Conservation (phyloP, 2,113 vertebrate genomes). For the Anthoscopus minutus region DNA sequence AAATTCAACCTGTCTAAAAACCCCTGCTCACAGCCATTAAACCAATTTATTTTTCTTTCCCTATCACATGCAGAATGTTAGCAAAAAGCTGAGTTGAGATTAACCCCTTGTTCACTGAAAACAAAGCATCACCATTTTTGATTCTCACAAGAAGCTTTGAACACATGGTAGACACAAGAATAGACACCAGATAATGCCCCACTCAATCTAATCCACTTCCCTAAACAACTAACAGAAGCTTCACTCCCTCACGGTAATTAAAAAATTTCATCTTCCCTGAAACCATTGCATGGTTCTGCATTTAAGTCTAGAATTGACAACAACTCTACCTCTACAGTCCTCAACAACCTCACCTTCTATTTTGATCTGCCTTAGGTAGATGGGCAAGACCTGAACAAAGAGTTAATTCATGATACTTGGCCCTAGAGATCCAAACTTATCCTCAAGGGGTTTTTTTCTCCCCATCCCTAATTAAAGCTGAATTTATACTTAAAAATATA, state of each 20-base stretch:
- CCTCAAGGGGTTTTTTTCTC: not conserved
- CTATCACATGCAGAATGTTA: not conserved
- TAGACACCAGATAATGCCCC: not conserved
- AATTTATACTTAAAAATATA: not conserved
- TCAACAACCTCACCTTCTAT: not conserved
- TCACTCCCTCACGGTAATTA: not conserved
- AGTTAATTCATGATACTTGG: not conserved
- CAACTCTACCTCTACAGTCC: not conserved
- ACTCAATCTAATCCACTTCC: not conserved
- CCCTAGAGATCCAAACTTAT: not conserved
- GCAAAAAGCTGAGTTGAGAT: not conserved
- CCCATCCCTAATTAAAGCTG: rapidly evolving
- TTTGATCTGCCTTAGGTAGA: not conserved
- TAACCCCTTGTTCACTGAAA: not conserved
- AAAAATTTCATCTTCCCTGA: not conserved
- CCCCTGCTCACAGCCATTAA: not conserved
- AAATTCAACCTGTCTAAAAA: not conserved
- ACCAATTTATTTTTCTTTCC: not conserved
- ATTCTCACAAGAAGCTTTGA: not conserved
- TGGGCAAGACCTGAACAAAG: not conserved
- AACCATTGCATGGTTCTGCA: not conserved
- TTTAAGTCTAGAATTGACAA: not conserved
- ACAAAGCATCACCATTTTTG: not conserved
- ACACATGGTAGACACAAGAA: not conserved
- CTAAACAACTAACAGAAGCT: not conserved